Evolutionary conservation across 2,888 invertebrate genomes (phyloP), one percentile per base, ranked within the genome.

Genomic region (Cremastinae sp.): DNA sequence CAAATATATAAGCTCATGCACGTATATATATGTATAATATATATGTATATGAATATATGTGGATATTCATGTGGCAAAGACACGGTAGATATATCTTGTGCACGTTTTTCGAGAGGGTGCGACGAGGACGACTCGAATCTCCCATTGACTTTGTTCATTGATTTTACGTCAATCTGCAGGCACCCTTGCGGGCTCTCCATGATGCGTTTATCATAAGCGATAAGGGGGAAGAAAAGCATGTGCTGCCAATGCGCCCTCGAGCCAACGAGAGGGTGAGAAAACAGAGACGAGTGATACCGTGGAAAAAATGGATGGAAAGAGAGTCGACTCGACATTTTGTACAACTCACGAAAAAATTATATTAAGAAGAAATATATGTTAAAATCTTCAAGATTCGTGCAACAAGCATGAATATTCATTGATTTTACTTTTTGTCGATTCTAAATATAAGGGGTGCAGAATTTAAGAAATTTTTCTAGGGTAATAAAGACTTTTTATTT

Each of bases 121-220:
- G 69, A 51, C 49, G 62, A 28, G 28, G 28, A 28, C 28, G 28
- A 28, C 28, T 28, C 28, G n/a, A 56, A 72, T 82, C 79, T 83
- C 88, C 88, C 87, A 89, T 89, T 89, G 89, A 89, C 89, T 89
- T 87, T 83, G 85, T 86, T 88, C 89, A 89, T 89, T 89, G 89
- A 89, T 89, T 89, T 89, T 89, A 88, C 87, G 89, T 89, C 89
- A 89, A 89, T 89, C 88, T 86, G 81, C 80, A 83, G 78, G 79
- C 83, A 83, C 86, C 84, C 86, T 88, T 87, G 85, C 84, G 83
- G 86, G 85, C 83, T 83, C 84, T 88, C 87, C 85, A 86, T 87
- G 88, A 88, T 89, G 89, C 89, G 88, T 89, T 89, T 89, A 88
- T 87, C 87, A 86, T 87, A 88, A 87, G 81, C 88, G 88, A 84